These are phyloP conservation scores for Mystacornis crossleyi DNA, from an alignment of 2,113 vertebrate species.

Conservation along the genomic window DNA sequence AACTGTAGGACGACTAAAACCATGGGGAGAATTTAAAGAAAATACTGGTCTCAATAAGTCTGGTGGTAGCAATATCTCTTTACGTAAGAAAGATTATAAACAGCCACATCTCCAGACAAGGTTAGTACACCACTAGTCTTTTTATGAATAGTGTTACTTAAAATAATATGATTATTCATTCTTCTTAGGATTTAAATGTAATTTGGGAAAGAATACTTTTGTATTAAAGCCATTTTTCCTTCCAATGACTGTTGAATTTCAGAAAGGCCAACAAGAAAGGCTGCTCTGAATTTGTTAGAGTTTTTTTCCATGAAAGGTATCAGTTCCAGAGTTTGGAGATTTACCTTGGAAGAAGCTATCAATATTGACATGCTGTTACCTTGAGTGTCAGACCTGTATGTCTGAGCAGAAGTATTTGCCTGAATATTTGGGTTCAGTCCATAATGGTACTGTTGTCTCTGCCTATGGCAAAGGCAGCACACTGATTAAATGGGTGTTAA, in stretches of 20 bases:
- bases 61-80: slow-evolving; percentile 5
- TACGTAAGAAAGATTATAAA: slow-evolving; percentile 84
- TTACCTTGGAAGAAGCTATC: background rate
- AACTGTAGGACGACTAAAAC: slow-evolving; percentile 87
- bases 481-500: background rate
- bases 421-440: background rate
- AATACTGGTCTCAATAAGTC: slow-evolving; percentile 68
- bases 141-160: background rate
- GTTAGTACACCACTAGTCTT: slow-evolving; percentile 52
- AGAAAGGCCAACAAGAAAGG: background rate
- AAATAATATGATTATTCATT: background rate
- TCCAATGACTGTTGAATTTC: background rate
- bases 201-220: background rate
- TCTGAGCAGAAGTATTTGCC: background rate
- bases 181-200: background rate
- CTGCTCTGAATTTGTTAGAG: background rate
- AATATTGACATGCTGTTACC: background rate
- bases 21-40: slow-evolving; percentile 82
- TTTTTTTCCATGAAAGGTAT: background rate
- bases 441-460: background rate
- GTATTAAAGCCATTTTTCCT: background rate
- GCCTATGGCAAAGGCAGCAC: background rate
- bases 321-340: background rate
- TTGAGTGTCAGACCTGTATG: background rate
- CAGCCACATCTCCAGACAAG: slow-evolving; percentile 84